Percentiles rank a stretch among this genome's conserved stretches.
phyloP scores from a whole-genome alignment of 2,888 invertebrate genomes.

The Lysandra bellargus region DNA sequence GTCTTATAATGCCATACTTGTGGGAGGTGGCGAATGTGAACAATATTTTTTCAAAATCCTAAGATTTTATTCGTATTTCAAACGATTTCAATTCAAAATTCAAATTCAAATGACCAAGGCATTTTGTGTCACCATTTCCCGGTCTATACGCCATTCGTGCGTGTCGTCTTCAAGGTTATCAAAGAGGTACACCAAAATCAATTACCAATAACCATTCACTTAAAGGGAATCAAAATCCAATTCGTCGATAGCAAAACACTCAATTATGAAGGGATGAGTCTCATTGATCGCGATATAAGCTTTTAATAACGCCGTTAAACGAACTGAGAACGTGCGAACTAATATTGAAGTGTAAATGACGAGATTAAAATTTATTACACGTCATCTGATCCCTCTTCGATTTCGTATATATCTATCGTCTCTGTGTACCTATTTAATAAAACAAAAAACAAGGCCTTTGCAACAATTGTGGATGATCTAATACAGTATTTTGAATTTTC shows the following conservation, averaged over 20 bases:
- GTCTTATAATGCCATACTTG: too few relatives aligned
- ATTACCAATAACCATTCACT: constrained; percentile 3
- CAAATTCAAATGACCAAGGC: too few relatives aligned
- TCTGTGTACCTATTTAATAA: not conserved
- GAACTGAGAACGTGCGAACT: not conserved
- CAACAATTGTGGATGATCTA: too few relatives aligned
- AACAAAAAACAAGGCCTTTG: too few relatives aligned
- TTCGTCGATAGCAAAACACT: constrained; percentile 27
- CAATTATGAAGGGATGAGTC: constrained; percentile 28
- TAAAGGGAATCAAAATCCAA: constrained; percentile 23
- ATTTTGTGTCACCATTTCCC: too few relatives aligned
- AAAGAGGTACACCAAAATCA: constrained; percentile 6
- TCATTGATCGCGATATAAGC: constrained; percentile 26
- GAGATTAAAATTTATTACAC: constrained; percentile 26
- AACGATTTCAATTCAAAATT: too few relatives aligned
- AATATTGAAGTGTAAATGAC: constrained; percentile 3
- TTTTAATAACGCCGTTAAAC: constrained; percentile 22
- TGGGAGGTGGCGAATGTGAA: too few relatives aligned
- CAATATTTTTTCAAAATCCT: too few relatives aligned
- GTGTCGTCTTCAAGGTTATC: not conserved
- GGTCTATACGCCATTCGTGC: not conserved
- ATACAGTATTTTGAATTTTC: too few relatives aligned
- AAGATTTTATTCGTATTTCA: too few relatives aligned
- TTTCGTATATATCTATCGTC: too few relatives aligned
- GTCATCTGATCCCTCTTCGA: not conserved